Base-by-base conservation (phyloP, 2,113 vertebrate species). In the Vulpes lagopus region DNA sequence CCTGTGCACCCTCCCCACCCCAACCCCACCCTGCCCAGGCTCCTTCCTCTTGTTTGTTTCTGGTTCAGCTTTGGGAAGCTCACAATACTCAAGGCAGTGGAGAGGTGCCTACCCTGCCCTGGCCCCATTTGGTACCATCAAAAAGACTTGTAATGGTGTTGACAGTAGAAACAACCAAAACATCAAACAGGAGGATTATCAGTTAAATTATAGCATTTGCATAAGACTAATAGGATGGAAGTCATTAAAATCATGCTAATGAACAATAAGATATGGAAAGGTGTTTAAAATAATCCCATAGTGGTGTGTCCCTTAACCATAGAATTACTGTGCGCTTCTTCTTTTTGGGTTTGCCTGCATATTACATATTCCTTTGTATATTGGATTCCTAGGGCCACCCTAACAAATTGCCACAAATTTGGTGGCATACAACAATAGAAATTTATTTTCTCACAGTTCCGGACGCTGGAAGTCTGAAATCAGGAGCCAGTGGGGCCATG, bases 401-500 rank as follows among this genome's bases (percentile, higher is more conserved):
- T 59, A 62, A 71, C 59, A 67, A 91, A 74, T 86, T 8, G 16
- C 6, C 38, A 67, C 87, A 64, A 64, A 38, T 43, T 27, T 51
- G 16, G 15, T 71, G 74, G 5, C 25, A 80, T 84, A 57, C 17
- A 32, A 76, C 11, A 60, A 69, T 16, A 62, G 59, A 87, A 69
- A 53, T 38, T 5, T 89, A 10, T 59, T 69, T 9, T 74, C 69
- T 96, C 64, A 15, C 27, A 65, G 23, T 43, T 74, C 35, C 30
- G 3, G 32, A 19, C 6, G 32, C 60, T 27, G 16, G 11, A 73
- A 62, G 74, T 83, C 81, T 73, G 43, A 78, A 85, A 81, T 30
- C 35, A 64, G 57, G 49, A 25, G 10, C 16, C 2, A 1, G 32
- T 3, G 5, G 53, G 30, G 32, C 59, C 11, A 0, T 5, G 0